Evolutionary conservation across 92 coral and sea anemone genomes (phyloP).

Genomic region (Zoanthus sansibaricus): DNA sequence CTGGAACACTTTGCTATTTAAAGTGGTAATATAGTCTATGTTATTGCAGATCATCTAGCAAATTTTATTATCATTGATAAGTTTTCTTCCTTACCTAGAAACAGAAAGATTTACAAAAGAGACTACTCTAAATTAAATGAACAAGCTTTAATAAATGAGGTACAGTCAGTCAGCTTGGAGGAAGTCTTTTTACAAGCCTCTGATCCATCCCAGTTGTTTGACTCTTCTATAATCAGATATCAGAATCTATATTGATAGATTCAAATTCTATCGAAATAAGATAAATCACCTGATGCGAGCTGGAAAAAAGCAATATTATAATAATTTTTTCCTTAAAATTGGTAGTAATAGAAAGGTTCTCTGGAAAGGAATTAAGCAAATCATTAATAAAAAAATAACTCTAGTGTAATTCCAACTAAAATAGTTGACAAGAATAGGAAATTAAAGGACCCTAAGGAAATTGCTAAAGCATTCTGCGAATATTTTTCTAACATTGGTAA

Average conservation of each 20-base stretch:
- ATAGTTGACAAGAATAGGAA: background rate
- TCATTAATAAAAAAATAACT: background rate
- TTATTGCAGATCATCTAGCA: background rate
- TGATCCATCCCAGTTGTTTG: too few relatives aligned
- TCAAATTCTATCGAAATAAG: background rate
- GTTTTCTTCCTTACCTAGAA: background rate
- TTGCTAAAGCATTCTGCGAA: background rate
- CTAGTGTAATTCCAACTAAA: background rate
- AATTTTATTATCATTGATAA: background rate
- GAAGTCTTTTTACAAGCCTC: too few relatives aligned
- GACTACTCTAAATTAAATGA: background rate
- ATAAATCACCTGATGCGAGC: background rate
- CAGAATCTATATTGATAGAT: slow-evolving; percentile 5
- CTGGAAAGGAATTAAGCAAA: slow-evolving; percentile 23
- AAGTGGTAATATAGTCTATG: background rate
- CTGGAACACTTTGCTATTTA: background rate
- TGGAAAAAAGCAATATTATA: background rate
- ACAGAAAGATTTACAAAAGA: background rate
- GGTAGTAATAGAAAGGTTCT: background rate
- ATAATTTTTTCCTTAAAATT: background rate
- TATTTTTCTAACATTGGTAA: background rate
- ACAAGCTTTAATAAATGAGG: background rate
- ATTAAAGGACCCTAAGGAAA: background rate
- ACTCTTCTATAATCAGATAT: too few relatives aligned
- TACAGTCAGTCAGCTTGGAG: background rate